Evolutionary conservation across 1,140 invertebrate species (phyloP), one percentile per base, ranked within the genome.

Genomic region (Drosophila parvula): DNA sequence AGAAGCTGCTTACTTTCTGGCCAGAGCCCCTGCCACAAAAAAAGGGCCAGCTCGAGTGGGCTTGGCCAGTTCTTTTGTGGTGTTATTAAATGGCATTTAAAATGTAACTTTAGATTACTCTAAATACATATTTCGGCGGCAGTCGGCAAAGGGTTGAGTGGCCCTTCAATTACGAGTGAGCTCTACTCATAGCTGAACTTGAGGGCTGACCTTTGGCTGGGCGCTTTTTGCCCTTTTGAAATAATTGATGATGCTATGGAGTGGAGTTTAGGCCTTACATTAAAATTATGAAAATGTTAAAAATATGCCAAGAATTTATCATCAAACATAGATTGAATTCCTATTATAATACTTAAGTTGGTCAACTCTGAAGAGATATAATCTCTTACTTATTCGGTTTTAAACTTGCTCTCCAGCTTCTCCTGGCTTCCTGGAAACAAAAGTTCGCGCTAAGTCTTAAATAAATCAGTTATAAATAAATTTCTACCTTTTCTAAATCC

Each of bases 61-160:
- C 32, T 65, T 44, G 69, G 41, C 51, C 36, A 88, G 79, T 88
- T 83, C 83, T 89, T 89, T 86, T 86, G 83, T 86, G 83, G 83
- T 88, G 73, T 80, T 88, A 89, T 86, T 86, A 89, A 86, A 89
- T 80, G 83, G 71, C 80, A 83, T 86, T 86, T 83, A 83, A 86
- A 86, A 73, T 82, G 79, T 79, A 67, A 67, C 71, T 80, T 79
- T 78, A 89, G 77, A 88, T 88, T 83, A 88, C 84, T 78, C 50
- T 16, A 67, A 88, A 69, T 77, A 83, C 69, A 73, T 80, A 55
- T 69, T 56, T 22, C 16, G 34, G 12, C n/a, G 27, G 14, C 40
- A 50, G 44, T 34, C 32, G 65, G 62, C 34, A 67, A 70, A 59
- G 51, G 41, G 65, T 71, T 71, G 44, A 59, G 44, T n/a, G 10